Evolutionary conservation across 2,888 invertebrate genomes (phyloP).

Genomic region (Pyralis farinalis): DNA sequence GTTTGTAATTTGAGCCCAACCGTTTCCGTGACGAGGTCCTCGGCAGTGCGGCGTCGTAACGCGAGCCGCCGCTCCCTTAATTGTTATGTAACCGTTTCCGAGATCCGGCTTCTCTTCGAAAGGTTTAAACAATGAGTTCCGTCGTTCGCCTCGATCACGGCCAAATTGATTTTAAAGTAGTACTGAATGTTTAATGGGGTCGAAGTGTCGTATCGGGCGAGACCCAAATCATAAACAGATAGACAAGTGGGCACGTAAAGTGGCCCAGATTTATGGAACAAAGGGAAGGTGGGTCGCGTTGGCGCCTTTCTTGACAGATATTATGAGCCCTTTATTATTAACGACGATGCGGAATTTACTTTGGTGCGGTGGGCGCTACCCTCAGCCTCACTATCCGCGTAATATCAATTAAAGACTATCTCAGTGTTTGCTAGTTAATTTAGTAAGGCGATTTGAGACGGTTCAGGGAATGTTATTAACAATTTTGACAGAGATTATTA

Average conservation of each 20-base stretch:
- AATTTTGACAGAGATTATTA: background rate
- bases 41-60: background rate
- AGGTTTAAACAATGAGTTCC: background rate
- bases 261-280: constrained; percentile 29
- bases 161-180: constrained; percentile 9
- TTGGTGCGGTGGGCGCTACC: constrained; percentile 14
- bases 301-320: constrained; percentile 35
- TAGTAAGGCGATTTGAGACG: constrained; percentile 8
- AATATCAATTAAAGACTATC: constrained; percentile 26
- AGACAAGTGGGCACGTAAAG: constrained; percentile 31
- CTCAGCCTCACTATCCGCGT: constrained; percentile 23
- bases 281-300: constrained; percentile 27
- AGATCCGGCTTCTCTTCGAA: background rate
- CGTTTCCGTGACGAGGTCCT: background rate
- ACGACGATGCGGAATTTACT: constrained; percentile 29
- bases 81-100: constrained; percentile 2
- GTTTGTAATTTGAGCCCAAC: background rate
- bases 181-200: constrained; percentile 18
- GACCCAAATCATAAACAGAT: constrained; percentile 37
- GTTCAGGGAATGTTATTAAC: background rate
- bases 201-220: constrained; percentile 24
- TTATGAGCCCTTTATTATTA: constrained; percentile 38
- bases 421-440: constrained; percentile 25
- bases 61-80: background rate
- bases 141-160: background rate